A percentile compares a stretch with the other conserved stretches of the same genome.
Conservation (phyloP, 2,888 invertebrate species). For the Seira sanloemensis region DNA sequence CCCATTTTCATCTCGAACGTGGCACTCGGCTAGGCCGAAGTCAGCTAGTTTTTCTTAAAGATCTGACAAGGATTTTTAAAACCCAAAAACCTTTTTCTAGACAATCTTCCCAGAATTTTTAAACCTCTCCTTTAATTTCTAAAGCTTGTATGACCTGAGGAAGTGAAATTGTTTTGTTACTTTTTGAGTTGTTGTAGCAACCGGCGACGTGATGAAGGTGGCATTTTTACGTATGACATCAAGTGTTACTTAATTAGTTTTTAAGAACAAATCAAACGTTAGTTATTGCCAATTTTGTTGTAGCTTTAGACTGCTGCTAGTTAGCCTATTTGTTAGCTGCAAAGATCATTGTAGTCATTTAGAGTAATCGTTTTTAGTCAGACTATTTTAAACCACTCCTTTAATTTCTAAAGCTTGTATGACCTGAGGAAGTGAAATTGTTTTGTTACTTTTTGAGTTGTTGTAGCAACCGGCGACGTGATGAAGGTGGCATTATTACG, state of each 20-base stretch:
- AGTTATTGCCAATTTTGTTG: background rate
- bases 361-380: background rate
- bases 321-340: no score
- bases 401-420: background rate
- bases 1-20: constrained; percentile 79
- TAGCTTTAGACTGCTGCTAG: no score
- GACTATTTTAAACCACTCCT: background rate
- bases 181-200: no score
- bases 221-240: no score
- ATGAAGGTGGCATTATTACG: no score
- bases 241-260: no score
- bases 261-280: background rate
- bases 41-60: background rate
- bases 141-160: background rate
- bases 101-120: background rate
- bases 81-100: background rate
- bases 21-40: constrained; percentile 49
- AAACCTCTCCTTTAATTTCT: background rate
- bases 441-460: background rate
- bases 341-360: constrained; percentile 7
- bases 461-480: no score
- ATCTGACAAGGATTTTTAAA: background rate
- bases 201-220: no score
- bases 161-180: background rate
- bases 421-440: background rate